Evolutionary conservation across 2,797 vertebrate species (phyloP).

Genomic region (Spheniscus humboldti): DNA sequence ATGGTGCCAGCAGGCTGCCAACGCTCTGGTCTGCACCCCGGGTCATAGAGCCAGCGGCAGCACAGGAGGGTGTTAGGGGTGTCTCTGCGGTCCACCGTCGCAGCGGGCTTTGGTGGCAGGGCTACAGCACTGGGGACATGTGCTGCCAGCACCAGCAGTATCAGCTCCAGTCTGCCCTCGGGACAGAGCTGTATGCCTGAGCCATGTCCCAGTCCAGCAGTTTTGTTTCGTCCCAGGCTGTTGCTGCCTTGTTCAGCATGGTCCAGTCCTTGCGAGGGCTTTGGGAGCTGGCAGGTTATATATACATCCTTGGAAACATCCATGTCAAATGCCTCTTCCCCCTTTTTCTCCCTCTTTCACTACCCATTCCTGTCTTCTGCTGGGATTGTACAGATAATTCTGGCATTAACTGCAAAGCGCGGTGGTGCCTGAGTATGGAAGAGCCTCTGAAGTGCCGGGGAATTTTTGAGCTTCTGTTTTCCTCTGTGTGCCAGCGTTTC

Average conservation of each 20-base stretch:
- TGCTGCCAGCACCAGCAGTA: background rate
- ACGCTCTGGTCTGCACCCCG: background rate
- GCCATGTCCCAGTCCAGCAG: fast-evolving
- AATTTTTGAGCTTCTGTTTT: background rate
- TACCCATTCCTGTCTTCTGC: background rate
- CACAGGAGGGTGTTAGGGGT: background rate
- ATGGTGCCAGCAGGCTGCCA: background rate
- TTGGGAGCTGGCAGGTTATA: background rate
- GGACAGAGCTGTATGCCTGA: background rate
- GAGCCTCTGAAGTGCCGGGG: background rate
- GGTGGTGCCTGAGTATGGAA: background rate
- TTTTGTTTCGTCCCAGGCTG: background rate
- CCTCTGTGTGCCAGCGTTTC: background rate
- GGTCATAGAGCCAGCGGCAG: background rate
- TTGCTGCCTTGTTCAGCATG: background rate
- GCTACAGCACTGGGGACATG: fast-evolving
- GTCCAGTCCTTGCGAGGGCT: fast-evolving
- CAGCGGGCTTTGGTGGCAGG: background rate
- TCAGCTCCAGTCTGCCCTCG: background rate
- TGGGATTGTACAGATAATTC: background rate
- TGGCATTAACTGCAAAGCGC: background rate
- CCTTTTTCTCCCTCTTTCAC: background rate
- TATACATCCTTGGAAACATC: background rate
- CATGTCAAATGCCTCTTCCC: background rate
- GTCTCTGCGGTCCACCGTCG: fast-evolving